phyloP scores from a whole-genome alignment of 1,140 invertebrate species.

The Fopius arisanus region DNA sequence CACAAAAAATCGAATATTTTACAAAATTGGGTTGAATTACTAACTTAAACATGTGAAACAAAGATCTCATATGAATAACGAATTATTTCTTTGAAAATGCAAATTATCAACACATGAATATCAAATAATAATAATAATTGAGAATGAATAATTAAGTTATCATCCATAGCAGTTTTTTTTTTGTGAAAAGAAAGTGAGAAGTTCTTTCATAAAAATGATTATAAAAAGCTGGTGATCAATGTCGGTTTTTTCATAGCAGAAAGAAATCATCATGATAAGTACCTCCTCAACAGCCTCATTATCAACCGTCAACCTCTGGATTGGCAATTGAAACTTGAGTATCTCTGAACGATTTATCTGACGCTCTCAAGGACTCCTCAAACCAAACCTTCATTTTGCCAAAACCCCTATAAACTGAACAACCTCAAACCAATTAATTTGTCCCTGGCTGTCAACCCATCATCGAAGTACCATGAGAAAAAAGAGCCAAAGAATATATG shows the following conservation, averaged over 20 bases:
- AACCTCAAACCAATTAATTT: not conserved
- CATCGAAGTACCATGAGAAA: not conserved
- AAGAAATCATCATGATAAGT: constrained; percentile 19
- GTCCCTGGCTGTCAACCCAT: not conserved
- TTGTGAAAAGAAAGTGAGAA: too few species aligned
- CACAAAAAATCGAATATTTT: too few species aligned
- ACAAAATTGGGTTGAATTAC: too few species aligned
- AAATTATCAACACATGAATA: too few species aligned
- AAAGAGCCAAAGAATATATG: not conserved
- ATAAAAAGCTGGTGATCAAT: too few species aligned
- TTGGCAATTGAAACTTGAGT: constrained; percentile 31
- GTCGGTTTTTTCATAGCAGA: not conserved
- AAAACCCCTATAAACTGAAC: not conserved
- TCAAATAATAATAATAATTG: too few species aligned
- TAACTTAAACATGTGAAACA: too few species aligned
- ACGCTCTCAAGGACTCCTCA: not conserved
- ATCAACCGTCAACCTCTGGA: constrained; percentile 24
- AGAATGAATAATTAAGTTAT: too few species aligned
- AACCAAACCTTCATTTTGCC: not conserved
- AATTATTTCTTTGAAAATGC: too few species aligned
- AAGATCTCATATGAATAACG: too few species aligned
- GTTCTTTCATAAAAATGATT: too few species aligned
- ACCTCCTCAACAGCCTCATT: constrained; percentile 24
- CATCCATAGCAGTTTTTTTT: too few species aligned
- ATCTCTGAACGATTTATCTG: not conserved